Conservation (phyloP, 2,888 invertebrate genomes). For the Parascotia fuliginaria region DNA sequence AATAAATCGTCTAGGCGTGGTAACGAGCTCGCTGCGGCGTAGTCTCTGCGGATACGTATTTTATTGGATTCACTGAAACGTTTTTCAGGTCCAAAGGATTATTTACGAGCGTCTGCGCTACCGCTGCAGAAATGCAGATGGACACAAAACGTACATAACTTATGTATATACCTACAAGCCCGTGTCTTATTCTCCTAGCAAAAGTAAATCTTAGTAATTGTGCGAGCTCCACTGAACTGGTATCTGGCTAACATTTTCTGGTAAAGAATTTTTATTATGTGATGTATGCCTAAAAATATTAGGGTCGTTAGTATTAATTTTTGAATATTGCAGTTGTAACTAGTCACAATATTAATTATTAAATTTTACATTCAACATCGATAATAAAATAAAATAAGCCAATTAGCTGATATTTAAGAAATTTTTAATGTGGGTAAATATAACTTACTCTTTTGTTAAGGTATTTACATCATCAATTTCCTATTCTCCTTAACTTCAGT, state of each 20-base stretch:
- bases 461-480: too few species aligned
- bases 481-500: too few species aligned
- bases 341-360: too few species aligned
- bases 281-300: neutral
- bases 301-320: too few species aligned
- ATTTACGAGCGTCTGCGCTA: conserved; percentile 83
- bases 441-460: too few species aligned
- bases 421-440: too few species aligned
- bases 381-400: too few species aligned
- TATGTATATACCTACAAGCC: conserved; percentile 24
- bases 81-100: conserved; percentile 85
- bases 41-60: conserved; percentile 85
- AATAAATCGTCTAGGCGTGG: conserved; percentile 85
- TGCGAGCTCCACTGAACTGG: conserved; percentile 2
- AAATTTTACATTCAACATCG: too few species aligned
- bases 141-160: conserved; percentile 57
- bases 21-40: conserved; percentile 84
- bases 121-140: conserved; percentile 82
- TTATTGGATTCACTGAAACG: conserved; percentile 86
- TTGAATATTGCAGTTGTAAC: too few species aligned
- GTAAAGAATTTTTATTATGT: neutral
- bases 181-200: conserved; percentile 25
- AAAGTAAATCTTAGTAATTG: conserved; percentile 30
- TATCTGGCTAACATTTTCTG: neutral
- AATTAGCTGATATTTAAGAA: too few species aligned